Evolutionary conservation across 2,113 vertebrate genomes (phyloP), one percentile per base, ranked within the genome.

Genomic region (Triplophysa siluroides): DNA sequence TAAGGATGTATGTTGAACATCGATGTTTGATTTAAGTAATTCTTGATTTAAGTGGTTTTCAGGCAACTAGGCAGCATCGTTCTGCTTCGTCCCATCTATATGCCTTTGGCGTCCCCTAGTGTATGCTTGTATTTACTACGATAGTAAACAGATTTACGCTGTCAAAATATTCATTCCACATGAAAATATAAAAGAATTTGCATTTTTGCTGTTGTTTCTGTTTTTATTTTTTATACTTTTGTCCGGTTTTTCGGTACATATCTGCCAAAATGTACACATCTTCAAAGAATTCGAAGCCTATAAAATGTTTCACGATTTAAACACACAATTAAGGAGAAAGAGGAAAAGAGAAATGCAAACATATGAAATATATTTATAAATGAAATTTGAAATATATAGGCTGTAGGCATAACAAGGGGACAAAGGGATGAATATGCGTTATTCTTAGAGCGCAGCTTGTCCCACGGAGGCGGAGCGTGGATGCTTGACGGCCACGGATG

Each of bases 401-500:
- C 54, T 19, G 41, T 13, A 19, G 29, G 12, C 14, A 54, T n/a
- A 64, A 38, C 23, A 52, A 14, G 23, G 6, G 80, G 41, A 68
- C 66, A 67, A 73, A 82, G 64, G 78, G 76, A 72, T 2, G 73
- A 68, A 63, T 33, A 43, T 16, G 38, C n/a, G 13, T 58, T 88
- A 80, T 85, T 84, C 86, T 86, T 78, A 86, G 77, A 82, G 50
- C 61, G 43, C 62, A 50, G 80, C 58, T 54, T 52, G 80, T 81
- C 71, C 68, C 60, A 62, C 76, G 82, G 81, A 78, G 91, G 90
- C 86, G 91, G 91, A 86, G 90, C 87, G 80, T 81, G 19, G 82
- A 86, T 78, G 85, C 81, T 60, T 33, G 84, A 67, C 82, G 79
- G 73, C 23, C 83, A 84, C 67, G 80, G 89, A 90, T 88, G 78